Evolutionary conservation across 1,140 invertebrate genomes (phyloP), one percentile per base, ranked within the genome.

Genomic region (Zaprionus lachaisei): DNA sequence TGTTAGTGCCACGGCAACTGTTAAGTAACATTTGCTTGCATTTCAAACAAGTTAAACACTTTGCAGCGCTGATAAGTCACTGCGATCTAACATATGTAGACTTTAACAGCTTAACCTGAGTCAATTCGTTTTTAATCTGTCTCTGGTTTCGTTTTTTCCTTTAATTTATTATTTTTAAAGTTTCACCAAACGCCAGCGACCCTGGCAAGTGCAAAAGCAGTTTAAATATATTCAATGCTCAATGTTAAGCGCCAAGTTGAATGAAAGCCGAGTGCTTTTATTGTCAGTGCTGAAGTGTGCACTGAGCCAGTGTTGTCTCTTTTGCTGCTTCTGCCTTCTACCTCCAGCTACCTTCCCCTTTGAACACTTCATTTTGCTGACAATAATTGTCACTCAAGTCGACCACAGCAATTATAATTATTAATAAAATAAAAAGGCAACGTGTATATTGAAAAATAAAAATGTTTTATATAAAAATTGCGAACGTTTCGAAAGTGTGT

Each of bases 351-450:
- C 28, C 28, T 31, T 2, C 28, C 28, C 28, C 28, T 31, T 31
- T 31, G 28, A 31, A 31, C 22, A 28, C 47, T 24, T 28, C 14
- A 26, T 41, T 22, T 15, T 22, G 26, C 24, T 47, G 24, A 34
- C 20, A 57, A 56, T 72, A 65, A 72, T 65, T 65, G 69, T 72
- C 61, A 31, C 51, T 72, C 69, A 72, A 72, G 61, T 72, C 61
- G 11, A 31, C 44, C 34, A 9, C 34, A 62, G 15, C 57, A 61
- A 61, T 66, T 70, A 49, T 57, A 31, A 63, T 61, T 70, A 58
- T 56, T 68, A 61, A 62, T 73, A 44, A 66, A 49, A 61, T 2
- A 22, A 7, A 22, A 7, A 31, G 28, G 14, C 4, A 38, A 5
- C 37, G 12, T 15, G 24, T 26, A 31, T 66, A 37, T 3, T 44